These are phyloP conservation scores for Achatina immaculata DNA, from an alignment of 1,140 invertebrate genomes.

Conservation along the genomic window DNA sequence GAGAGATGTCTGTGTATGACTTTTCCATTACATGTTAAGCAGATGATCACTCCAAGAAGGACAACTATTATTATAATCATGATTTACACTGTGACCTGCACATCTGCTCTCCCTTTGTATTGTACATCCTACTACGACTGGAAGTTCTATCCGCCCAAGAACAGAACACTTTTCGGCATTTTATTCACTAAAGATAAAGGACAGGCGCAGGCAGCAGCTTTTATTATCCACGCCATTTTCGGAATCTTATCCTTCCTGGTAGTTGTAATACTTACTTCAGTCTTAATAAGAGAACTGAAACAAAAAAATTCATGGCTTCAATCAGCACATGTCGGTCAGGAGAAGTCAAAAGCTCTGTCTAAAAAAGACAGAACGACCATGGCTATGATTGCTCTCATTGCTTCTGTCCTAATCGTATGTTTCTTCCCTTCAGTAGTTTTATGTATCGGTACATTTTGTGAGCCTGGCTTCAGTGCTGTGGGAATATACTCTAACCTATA, in stretches of 20 bases:
- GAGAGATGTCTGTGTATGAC: conserved; percentile 1
- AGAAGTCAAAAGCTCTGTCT: neutral
- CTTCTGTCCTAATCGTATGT: neutral
- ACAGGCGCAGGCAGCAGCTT: neutral
- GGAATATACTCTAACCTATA: neutral
- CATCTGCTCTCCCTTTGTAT: no score
- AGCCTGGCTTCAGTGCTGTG: neutral
- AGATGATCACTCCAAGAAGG: conserved; percentile 8
- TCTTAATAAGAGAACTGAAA: neutral
- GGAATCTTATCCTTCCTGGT: neutral
- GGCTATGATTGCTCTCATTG: neutral
- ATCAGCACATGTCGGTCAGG: neutral
- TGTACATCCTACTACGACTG: neutral
- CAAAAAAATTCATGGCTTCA: neutral
- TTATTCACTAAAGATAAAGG: neutral
- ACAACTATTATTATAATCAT: neutral
- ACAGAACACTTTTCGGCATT: neutral
- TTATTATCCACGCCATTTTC: neutral
- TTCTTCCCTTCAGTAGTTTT: neutral
- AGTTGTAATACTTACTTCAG: neutral
- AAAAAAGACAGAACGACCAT: neutral
- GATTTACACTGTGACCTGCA: neutral
- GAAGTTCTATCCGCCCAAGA: conserved; percentile 5
- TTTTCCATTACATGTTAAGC: neutral
- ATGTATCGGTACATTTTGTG: neutral